Base-by-base conservation (phyloP, 2,888 invertebrate genomes). In the Agrochola litura region DNA sequence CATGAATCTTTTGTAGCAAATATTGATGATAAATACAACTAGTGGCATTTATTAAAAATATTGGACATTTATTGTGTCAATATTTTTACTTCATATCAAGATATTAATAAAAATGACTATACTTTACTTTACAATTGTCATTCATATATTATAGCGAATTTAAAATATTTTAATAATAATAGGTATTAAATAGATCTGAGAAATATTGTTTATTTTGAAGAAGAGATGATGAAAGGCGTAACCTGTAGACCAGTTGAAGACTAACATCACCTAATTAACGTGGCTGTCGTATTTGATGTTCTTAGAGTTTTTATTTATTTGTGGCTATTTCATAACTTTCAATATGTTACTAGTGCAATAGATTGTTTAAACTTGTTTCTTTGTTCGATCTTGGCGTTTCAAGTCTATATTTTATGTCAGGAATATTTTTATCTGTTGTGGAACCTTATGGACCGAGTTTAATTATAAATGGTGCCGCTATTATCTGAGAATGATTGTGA, bases 401-500 rank as follows among this genome's bases (percentile, higher is more conserved):
- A 84, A 84, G 75, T 86, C 73, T 74, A 70, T 81, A 84, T 83
- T 82, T 77, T 86, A 81, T 84, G 61, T 76, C 63, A 68, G 66
- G 83, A 83, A 83, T 80, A 79, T 76, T 81, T 75, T 77, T 81
- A 83, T 79, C 81, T 88, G 81, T 87, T 83, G 89, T 87, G 85
- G 81, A 82, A 83, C 81, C 84, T 79, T 82, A 66, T 79, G 77
- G 81, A 82, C 68, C 71, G 86, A 80, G 61, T 86, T 80, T 76
- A 71, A 70, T 77, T 87, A 81, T 82, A 86, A 71, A 86, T 88
- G 86, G 89, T 91, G 89, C 86, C 86, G 89, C 86, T 89, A 78
- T 83, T 82, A 85, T 88, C 83, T 86, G 79, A 81, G 81, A 74
- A 84, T 84, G 86, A 81, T 84, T 81, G 87, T 86, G 85, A 85